phyloP scores from a whole-genome alignment of 1,140 invertebrate genomes.

The Cepaea nemoralis region DNA sequence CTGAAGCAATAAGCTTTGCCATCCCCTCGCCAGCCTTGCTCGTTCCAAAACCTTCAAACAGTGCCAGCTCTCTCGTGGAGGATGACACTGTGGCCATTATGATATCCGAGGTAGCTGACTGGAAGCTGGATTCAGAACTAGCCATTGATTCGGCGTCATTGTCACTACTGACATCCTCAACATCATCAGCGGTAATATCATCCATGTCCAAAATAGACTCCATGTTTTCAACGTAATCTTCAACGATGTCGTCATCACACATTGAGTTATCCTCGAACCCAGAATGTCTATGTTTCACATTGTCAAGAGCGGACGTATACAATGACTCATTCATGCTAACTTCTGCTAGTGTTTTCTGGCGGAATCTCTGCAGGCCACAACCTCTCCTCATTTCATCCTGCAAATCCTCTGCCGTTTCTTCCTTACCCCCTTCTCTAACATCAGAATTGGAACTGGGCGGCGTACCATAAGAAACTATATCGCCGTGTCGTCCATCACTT shows the following conservation, averaged over 20 bases:
- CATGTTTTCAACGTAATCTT: not conserved
- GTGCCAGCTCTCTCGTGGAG: not conserved
- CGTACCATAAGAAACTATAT: not conserved
- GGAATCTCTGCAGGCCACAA: not conserved
- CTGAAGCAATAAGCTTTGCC: slow-evolving; percentile 26
- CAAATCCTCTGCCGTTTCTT: slow-evolving; percentile 1
- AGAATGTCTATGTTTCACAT: not conserved
- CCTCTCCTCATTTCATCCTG: not conserved
- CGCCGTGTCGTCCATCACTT: not conserved
- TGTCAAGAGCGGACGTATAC: not conserved
- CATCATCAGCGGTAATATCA: not conserved
- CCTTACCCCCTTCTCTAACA: not conserved
- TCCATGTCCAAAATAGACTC: not conserved
- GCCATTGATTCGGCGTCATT: not conserved
- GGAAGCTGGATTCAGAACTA: slow-evolving; percentile 35
- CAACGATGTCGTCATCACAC: not conserved
- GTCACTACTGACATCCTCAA: not conserved
- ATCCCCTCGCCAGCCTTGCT: slow-evolving; percentile 35
- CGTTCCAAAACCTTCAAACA: slow-evolving; percentile 33
- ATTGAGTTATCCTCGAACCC: not conserved
- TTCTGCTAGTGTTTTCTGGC: not conserved
- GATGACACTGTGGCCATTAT: slow-evolving; percentile 21
- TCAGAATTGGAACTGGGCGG: not conserved
- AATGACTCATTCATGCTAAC: not conserved
- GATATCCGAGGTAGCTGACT: slow-evolving; percentile 36